These are phyloP conservation scores for Pipistrellus pygmaeus DNA, from an alignment of 2,797 vertebrate genomes.

Conservation along the genomic window DNA sequence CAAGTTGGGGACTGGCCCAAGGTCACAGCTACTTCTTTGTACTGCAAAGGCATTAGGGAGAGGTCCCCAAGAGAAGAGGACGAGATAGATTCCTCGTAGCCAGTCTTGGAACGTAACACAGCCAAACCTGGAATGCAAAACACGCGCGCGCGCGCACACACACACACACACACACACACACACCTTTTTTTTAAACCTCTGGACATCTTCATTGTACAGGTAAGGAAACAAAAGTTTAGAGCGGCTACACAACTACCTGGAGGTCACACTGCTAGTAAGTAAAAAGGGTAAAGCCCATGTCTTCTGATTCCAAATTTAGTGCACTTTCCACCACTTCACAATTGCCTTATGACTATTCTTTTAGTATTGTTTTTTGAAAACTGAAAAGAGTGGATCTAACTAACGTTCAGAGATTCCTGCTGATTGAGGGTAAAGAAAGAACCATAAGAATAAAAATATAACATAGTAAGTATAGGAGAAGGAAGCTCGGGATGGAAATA, in stretches of 20 bases:
- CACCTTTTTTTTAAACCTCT: not conserved
- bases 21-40: conserved; percentile 58
- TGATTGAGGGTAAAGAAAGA: not conserved
- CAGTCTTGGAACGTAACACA: not conserved
- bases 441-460: conserved; percentile 16
- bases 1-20: conserved; percentile 52
- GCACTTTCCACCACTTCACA: not conserved
- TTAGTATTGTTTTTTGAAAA: conserved; percentile 48
- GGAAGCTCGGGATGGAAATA: not conserved
- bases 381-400: not conserved
- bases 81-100: not conserved
- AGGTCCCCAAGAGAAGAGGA: not conserved
- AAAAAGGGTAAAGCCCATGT: not conserved
- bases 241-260: not conserved
- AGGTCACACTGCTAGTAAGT: conserved; percentile 9
- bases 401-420: not conserved
- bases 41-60: not conserved
- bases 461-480: conserved; percentile 12
- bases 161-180: not conserved
- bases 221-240: not conserved
- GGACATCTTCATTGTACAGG: conserved; percentile 24
- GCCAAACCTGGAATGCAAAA: not conserved
- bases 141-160: not conserved
- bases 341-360: not conserved
- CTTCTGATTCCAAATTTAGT: conserved; percentile 19